These are phyloP conservation scores for Drosophila nigromelanica DNA, from an alignment of 1,140 invertebrate species.

Conservation along the genomic window DNA sequence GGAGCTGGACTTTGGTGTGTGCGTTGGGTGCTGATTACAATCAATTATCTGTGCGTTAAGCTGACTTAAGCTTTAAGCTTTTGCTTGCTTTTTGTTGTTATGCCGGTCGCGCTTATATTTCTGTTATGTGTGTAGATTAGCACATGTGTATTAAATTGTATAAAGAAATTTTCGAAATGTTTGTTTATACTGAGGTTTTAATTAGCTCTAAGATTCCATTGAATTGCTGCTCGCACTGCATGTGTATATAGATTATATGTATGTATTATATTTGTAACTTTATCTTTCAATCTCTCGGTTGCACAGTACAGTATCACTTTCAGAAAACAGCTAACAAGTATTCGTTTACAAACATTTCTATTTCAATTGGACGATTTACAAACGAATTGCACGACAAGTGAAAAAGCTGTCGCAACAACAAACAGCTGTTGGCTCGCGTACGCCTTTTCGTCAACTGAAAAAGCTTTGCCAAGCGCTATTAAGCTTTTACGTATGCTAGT, in stretches of 20 bases:
- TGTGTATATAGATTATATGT: neutral
- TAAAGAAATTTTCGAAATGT: constrained; percentile 22
- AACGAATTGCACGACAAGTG: constrained; percentile 10
- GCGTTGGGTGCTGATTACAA: constrained; percentile 1
- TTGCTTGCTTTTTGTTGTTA: constrained; percentile 9
- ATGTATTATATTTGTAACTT: neutral
- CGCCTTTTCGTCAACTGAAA: constrained; percentile 36
- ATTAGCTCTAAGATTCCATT: constrained; percentile 2
- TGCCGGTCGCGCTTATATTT: constrained; percentile 17
- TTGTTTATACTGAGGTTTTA: neutral
- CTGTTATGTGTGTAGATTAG: constrained; percentile 9
- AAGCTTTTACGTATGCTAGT: constrained; percentile 26
- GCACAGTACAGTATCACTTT: constrained; percentile 2
- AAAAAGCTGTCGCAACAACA: constrained; percentile 16
- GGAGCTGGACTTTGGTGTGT: constrained; percentile 2
- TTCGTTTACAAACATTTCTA: constrained; percentile 32
- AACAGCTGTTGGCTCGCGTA: constrained; percentile 33
- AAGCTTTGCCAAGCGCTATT: constrained; percentile 23
- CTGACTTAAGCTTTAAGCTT: constrained; percentile 10
- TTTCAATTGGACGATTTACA: constrained; percentile 3
- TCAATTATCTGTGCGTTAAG: constrained; percentile 5
- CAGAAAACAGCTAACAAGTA: neutral
- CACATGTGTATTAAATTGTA: constrained; percentile 18
- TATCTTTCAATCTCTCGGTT: no score
- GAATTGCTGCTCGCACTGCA: constrained; percentile 16